Conservation (phyloP, 2,888 invertebrate genomes). For the Tetragnatha montana region DNA sequence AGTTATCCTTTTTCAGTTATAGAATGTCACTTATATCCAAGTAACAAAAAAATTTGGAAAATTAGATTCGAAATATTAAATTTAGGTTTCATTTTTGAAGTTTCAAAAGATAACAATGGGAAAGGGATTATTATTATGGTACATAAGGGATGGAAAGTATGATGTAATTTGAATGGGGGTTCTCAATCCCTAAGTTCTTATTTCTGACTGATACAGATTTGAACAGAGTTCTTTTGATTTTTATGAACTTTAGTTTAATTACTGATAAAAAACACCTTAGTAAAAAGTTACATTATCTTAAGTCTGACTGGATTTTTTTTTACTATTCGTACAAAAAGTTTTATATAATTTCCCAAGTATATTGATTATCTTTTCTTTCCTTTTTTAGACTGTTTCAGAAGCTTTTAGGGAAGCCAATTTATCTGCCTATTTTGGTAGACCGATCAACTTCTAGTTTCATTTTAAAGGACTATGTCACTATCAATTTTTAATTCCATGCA, state of each 20-base stretch:
- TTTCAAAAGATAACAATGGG: background rate
- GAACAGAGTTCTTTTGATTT: background rate
- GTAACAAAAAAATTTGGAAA: background rate
- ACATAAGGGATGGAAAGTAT: background rate
- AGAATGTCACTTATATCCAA: background rate
- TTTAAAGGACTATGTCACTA: background rate
- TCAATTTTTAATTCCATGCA: slow-evolving; percentile 32
- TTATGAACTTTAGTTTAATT: background rate
- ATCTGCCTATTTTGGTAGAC: slow-evolving; percentile 95
- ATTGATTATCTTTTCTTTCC: slow-evolving; percentile 47
- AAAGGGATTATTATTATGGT: background rate
- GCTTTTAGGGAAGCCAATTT: slow-evolving; percentile 97
- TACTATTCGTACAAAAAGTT: background rate
- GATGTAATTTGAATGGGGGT: background rate
- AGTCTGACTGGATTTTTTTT: background rate
- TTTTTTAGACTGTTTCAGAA: slow-evolving; percentile 93
- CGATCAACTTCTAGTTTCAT: slow-evolving; percentile 88
- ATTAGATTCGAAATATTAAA: background rate
- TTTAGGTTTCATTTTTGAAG: background rate
- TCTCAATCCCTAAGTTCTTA: background rate
- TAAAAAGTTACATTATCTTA: background rate
- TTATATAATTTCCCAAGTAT: slow-evolving; percentile 25
- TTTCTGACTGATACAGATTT: background rate
- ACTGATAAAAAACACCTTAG: background rate
- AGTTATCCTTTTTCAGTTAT: too few relatives aligned